Conservation (phyloP, 2,888 invertebrate genomes). For the Orthosia incerta region DNA sequence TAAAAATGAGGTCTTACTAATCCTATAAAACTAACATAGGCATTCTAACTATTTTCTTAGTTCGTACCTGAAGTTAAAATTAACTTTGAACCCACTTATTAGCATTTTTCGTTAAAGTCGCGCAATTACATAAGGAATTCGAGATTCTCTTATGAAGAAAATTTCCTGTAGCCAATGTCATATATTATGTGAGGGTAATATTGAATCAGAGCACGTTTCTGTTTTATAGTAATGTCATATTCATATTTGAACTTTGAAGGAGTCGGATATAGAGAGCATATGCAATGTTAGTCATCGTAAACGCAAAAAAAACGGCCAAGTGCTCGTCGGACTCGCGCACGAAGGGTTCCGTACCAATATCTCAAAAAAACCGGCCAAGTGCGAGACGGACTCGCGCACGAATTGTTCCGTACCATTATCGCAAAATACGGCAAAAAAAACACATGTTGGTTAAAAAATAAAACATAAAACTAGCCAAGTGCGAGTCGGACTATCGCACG, state of each 20-base stretch:
- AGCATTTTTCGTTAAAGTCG: conserved; percentile 8
- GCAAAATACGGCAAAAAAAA: no score
- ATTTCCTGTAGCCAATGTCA: conserved; percentile 17
- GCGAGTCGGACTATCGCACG: no score
- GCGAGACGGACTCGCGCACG: no score
- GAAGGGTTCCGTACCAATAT: no score
- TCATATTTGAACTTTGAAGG: conserved; percentile 25
- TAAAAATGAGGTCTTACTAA: conserved; percentile 14
- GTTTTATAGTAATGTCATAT: conserved; percentile 44
- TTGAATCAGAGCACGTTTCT: conserved; percentile 39
- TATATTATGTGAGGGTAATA: conserved; percentile 29
- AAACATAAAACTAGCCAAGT: no score
- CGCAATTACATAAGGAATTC: conserved; percentile 2
- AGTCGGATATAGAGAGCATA: conserved; percentile 14
- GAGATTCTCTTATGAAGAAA: conserved; percentile 17
- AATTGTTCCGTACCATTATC: no score
- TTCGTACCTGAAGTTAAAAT: conserved; percentile 5
- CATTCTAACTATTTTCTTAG: neutral
- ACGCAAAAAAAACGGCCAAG: conserved; percentile 9
- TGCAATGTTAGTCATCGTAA: conserved; percentile 11
- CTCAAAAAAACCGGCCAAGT: no score
- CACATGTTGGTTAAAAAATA: no score
- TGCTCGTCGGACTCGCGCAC: no score
- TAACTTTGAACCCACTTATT: neutral
- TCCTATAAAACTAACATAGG: conserved; percentile 9